Base-by-base conservation (phyloP, 1,140 invertebrate genomes). In the Chlorops oryzae region DNA sequence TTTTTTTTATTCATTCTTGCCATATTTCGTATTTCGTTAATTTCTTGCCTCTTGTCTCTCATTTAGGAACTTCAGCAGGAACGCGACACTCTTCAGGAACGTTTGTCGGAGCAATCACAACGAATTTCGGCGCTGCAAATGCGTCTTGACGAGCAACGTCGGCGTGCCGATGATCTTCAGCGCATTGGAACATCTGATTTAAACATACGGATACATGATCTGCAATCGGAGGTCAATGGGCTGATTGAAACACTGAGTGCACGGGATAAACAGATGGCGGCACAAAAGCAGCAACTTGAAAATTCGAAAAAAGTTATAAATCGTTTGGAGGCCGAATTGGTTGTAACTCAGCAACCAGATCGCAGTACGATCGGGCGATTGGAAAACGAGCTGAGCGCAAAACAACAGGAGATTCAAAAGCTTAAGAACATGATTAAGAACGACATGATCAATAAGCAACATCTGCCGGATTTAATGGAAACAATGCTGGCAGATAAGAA, bases 51-150 rank as follows among this genome's bases (percentile, higher is more conserved):
- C 34, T 47, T 40, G 28, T 52, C 52, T 53, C 54, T 55, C 56
- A 59, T 63, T 15, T 63, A 90, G 86, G 88, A 91, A 70, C 73
- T 90, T 32, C 80, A 83, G 55, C 81, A 83, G 34, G 88, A 92
- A 59, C 82, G 86, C 18, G 86, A 89, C 57, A 81, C 85, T 23
- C 73, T 92, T 38, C 88, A 91, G 63, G 79, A 85, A 54, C 83
- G 84, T 35, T 81, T 87, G 53, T 85, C 86, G 21, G 85, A 90
- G 61, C 86, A 90, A 65, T 77, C 89, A 47, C 80, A 87, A 47
- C 80, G 86, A 61, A 85, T 91, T 47, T 87, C 88, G 35, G 79
- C 83, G 2, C 77, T 92, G 55, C 82, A 87, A 52, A 84, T 85
- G 47, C 79, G 87, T 15, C 73, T 92, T 25, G 87, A 90, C 64